Percentiles rank a stretch among this genome's conserved stretches.
These are phyloP conservation scores for Lasaia peninsularis DNA, from an alignment of 1,140 invertebrate species.

Conservation along the genomic window DNA sequence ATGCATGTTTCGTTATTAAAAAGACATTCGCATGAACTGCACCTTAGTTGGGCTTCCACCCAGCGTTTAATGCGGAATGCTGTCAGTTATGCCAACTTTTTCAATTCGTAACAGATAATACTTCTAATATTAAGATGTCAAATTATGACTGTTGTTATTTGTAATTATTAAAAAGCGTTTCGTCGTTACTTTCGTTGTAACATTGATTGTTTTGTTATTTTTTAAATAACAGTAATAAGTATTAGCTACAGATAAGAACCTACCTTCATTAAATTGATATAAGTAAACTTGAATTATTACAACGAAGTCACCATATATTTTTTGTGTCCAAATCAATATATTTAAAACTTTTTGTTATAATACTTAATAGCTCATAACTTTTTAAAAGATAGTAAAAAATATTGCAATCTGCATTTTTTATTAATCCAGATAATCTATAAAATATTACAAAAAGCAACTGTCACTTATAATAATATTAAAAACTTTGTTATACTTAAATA, in stretches of 20 bases:
- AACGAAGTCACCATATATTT: no score
- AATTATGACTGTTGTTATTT: slow-evolving; percentile 2
- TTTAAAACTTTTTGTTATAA: no score
- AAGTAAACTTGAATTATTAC: no score
- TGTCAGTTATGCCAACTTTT: slow-evolving; percentile 9
- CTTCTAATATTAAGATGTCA: slow-evolving; percentile 13
- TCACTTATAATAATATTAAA: neutral
- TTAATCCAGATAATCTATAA: neutral
- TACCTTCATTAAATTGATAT: no score
- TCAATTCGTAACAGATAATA: neutral
- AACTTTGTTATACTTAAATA: neutral
- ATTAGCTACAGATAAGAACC: no score
- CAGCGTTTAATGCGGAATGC: slow-evolving; percentile 26
- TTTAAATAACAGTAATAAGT: neutral
- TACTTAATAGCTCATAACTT: no score
- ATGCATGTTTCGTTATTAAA: slow-evolving; percentile 29
- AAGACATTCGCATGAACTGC: slow-evolving; percentile 35
- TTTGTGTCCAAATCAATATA: no score
- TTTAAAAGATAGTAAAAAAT: no score
- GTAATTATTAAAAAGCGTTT: neutral
- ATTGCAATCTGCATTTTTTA: no score
- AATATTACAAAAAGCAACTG: slow-evolving; percentile 1
- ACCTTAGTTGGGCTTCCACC: slow-evolving; percentile 40
- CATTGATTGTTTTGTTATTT: neutral
- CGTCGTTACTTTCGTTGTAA: neutral